These are phyloP conservation scores for Nibea coibor DNA, from an alignment of 2,113 vertebrate genomes.

Conservation along the genomic window DNA sequence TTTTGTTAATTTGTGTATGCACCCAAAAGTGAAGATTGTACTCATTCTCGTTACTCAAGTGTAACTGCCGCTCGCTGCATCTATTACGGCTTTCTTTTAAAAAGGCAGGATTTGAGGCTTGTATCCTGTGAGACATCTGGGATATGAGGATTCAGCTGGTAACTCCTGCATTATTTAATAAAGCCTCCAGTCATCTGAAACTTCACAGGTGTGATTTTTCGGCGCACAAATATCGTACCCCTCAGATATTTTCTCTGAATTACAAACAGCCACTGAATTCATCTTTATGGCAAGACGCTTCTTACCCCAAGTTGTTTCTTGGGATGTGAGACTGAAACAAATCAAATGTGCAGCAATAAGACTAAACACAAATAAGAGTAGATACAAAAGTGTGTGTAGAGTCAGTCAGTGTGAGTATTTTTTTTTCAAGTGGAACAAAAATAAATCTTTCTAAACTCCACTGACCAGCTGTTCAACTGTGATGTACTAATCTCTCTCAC, in stretches of 20 bases:
- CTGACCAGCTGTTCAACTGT: slow-evolving; percentile 58
- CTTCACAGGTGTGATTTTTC: slow-evolving; percentile 54
- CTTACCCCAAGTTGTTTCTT: not conserved
- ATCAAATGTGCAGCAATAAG: slow-evolving; percentile 1
- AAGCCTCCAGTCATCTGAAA: slow-evolving; percentile 38
- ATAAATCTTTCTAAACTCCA: slow-evolving; percentile 53
- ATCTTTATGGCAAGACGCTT: slow-evolving; percentile 10
- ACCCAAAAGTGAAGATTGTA: not conserved
- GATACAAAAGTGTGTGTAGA: not conserved
- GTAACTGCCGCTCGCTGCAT: not conserved
- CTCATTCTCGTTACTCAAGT: slow-evolving; percentile 28
- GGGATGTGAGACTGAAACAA: not conserved
- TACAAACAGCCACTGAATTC: slow-evolving; percentile 25
- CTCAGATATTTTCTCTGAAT: slow-evolving; percentile 34
- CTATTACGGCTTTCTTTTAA: slow-evolving; percentile 16
- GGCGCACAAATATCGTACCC: slow-evolving; percentile 11
- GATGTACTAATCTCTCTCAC: slow-evolving; percentile 51
- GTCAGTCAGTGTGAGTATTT: slow-evolving; percentile 15
- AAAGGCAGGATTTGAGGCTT: slow-evolving; percentile 37
- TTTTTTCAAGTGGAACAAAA: slow-evolving; percentile 38
- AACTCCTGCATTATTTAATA: slow-evolving; percentile 64
- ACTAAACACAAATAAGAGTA: not conserved
- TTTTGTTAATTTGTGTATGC: not conserved
- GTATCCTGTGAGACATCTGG: slow-evolving; percentile 36
- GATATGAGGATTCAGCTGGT: slow-evolving; percentile 56